Base-by-base conservation (phyloP, 1,140 invertebrate species). In the Diabrotica virgifera region DNA sequence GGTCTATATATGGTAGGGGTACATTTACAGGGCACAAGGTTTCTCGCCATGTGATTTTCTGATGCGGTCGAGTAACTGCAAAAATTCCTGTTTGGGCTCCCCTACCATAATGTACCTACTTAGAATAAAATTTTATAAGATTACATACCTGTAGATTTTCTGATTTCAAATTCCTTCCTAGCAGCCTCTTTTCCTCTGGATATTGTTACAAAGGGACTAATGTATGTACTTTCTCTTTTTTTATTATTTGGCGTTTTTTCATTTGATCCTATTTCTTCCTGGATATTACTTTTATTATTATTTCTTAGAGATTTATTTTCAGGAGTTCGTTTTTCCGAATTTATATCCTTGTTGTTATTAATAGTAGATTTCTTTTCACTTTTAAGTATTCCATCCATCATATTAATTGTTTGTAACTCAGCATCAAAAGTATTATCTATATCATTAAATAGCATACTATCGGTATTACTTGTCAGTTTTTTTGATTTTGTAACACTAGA, bases 161-260 rank as follows among this genome's bases (percentile, higher is more conserved):
- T 50, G 2, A 37, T 40, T 40, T 60, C 51, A 63, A 69, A 73
- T 59, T 77, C 75, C 24, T 71, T 69, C 54, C 74, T 64, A 12
- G 74, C 72, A 54, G 52, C 67, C 13, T 62, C 56, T 64, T 78
- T 77, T 24, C 76, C 76, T 46, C 76, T 63, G 11, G 70, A 72
- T 57, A 76, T 69, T 11, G 76, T 78, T 9, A 78, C 75, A 68
- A 77, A 78, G 9, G 76, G 76, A 69, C 76, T 78, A 6, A 78
- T 65, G 59, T 76, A 76, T 24, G 24, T 24, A 24, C 24, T 24
- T 24, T 24, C 24, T 24, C 24, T 24, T 24, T 24, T 24, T 24
- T 24, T 24, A 24, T 24, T 24, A 4, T 24, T 24, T 24, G 24
- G 24, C 4, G 24, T 24, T 24, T 24, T 24, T 2, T 24, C 24